These are phyloP conservation scores for Hirtodrosophila histrioides DNA, from an alignment of 2,888 invertebrate species.

Conservation along the genomic window DNA sequence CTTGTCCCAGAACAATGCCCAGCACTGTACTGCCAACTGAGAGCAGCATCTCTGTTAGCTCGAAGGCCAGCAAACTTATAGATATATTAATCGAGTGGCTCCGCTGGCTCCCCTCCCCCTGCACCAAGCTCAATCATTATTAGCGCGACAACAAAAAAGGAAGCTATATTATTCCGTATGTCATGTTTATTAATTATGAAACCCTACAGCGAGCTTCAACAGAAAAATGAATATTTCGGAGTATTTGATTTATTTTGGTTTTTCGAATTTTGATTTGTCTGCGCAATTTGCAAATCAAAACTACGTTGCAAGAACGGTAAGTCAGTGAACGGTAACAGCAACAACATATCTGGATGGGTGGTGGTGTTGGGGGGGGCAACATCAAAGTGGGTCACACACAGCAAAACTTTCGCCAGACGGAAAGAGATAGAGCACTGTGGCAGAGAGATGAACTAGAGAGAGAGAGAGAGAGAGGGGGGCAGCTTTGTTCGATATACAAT, in stretches of 20 bases:
- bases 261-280: conserved; percentile 1
- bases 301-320: conserved; percentile 47
- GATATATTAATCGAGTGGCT: background rate
- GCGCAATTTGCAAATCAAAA: conserved; percentile 35
- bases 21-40: conserved; percentile 6
- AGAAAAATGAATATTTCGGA: background rate
- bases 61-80: background rate
- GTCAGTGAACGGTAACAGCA: conserved; percentile 36
- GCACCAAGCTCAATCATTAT: no score
- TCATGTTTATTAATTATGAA: background rate
- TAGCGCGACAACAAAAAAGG: background rate
- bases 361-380: background rate
- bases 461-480: background rate
- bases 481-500: conserved; percentile 42
- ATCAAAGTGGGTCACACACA: conserved; percentile 46
- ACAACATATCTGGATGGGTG: background rate
- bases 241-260: no score
- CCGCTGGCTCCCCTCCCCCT: no score
- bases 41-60: conserved; percentile 9
- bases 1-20: conserved; percentile 28
- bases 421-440: background rate
- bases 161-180: background rate
- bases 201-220: no score
- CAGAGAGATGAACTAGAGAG: background rate
- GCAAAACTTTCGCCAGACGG: conserved; percentile 50